Evolutionary conservation across 1,140 invertebrate species (phyloP), one percentile per base, ranked within the genome.

Genomic region (Drosophila biarmipes): DNA sequence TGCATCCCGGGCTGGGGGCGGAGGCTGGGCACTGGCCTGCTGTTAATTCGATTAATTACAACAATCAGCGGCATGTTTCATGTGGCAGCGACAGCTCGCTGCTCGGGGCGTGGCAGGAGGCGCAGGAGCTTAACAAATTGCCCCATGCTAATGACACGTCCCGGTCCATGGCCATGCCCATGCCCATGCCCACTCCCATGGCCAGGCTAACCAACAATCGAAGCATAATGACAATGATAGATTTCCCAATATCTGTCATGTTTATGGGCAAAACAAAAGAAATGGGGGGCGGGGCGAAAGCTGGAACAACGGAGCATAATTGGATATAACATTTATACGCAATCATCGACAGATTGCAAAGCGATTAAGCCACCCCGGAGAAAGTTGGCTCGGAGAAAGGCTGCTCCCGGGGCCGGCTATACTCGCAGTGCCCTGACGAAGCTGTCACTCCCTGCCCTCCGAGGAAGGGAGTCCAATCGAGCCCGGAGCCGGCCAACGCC

Each of bases 41-140:
- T 90, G 78, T 90, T 91, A 91, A 91, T 91, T 91, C 90, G 90
- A 91, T 91, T 91, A 91, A 91, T 91, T 91, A 91, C 87, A 90
- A 89, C 84, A 91, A 91, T 90, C 84, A 91, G 85, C 90, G 72
- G 72, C 74, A 91, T 91, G 87, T 91, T 87, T 87, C 78, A 87
- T 86, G 74, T 82, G 78, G 61, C 77, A 72, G 77, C 58, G 67
- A 58, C 80, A 76, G 56, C 45, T 59, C 21, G 56, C 51, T 38
- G 59, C 45, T 27, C 11, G 35, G 56, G 69, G 45, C 52, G 24
- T 62, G 49, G 56, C 72, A 38, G 49, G 35, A 49, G 58, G 57
- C 55, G 59, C 46, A 56, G 72, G 31, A 72, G 53, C 68, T 86
- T 86, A 81, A 77, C 78, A 86, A 86, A 86, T 87, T 89, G 72